Evolutionary conservation across 2,113 vertebrate genomes (phyloP), one percentile per base, ranked within the genome.

Genomic region (Gallinago undulata): DNA sequence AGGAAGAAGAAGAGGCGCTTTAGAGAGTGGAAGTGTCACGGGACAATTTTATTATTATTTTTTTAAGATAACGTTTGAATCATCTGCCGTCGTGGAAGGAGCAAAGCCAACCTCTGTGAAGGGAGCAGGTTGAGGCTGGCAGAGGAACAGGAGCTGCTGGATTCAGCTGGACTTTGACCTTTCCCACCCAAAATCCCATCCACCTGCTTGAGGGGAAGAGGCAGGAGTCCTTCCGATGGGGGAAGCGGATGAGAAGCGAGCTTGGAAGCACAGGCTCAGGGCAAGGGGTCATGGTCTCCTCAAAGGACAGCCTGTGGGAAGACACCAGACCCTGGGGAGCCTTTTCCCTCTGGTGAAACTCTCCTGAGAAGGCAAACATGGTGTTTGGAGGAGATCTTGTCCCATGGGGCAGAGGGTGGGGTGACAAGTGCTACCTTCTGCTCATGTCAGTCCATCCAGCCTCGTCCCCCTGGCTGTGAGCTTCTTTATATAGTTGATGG

Each of bases 231-330:
- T 77, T 56, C 33, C 0, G 2, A 9, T 2, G 30, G 6, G 11
- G 13, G 22, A 91, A 39, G 45, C 31, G 56, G 77, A 39, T n/a
- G 11, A 56, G 33, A 59, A 47, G 43, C 3, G 5, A 73, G 18
- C 25, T 43, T 73, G 57, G 50, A 96, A 72, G 43, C 28, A 47
- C 21, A 79, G 41, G 45, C 50, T 79, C 17, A 13, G 48, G 0
- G 0, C 1, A 2, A 37, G 0, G 1, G 39, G 50, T 55, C 0
- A 0, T 72, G 66, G 24, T 33, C 7, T 72, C 19, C 91, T 77
- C 57, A 47, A 3, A 47, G 7, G 16, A 3, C 37, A 79, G n/a
- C 47, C 50, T 3, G 1, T 23, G 43, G 47, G 74, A 41, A 75
- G 47, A 37, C 31, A 33, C 15, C 9, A 7, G 15, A 18, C 25